Conservation (phyloP, 2,888 invertebrate species). For the Tachina grossa region DNA sequence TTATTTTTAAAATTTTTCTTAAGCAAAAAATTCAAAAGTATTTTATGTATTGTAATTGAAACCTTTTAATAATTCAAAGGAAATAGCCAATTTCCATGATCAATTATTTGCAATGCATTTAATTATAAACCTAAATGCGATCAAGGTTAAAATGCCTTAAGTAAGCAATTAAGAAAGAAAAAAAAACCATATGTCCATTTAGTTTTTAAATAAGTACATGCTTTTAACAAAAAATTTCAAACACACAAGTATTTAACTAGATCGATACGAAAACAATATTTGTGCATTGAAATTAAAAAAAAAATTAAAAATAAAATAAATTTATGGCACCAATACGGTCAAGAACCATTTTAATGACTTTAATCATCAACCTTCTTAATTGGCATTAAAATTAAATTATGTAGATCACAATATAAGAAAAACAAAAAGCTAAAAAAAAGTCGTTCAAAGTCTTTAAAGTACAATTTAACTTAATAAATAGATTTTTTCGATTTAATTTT, state of each 20-base stretch:
- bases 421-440: not conserved
- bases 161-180: not conserved
- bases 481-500: not conserved
- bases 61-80: not conserved
- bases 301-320: not conserved
- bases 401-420: constrained; percentile 15
- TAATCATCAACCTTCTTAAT: constrained; percentile 42
- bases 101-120: constrained; percentile 7
- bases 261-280: constrained; percentile 1
- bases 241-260: constrained; percentile 7
- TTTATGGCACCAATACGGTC: constrained; percentile 22
- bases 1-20: not conserved
- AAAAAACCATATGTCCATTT: constrained; percentile 4
- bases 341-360: constrained; percentile 46
- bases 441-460: not conserved
- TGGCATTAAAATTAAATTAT: constrained; percentile 11
- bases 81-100: not conserved
- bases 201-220: not conserved
- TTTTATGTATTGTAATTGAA: not conserved
- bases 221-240: constrained; percentile 2
- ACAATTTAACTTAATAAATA: constrained; percentile 8
- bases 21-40: not conserved
- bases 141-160: not conserved
- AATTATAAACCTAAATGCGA: not conserved
- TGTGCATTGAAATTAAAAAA: not conserved